Evolutionary conservation across 2,113 vertebrate species (phyloP), one percentile per base, ranked within the genome.

Genomic region (Sprattus sprattus): DNA sequence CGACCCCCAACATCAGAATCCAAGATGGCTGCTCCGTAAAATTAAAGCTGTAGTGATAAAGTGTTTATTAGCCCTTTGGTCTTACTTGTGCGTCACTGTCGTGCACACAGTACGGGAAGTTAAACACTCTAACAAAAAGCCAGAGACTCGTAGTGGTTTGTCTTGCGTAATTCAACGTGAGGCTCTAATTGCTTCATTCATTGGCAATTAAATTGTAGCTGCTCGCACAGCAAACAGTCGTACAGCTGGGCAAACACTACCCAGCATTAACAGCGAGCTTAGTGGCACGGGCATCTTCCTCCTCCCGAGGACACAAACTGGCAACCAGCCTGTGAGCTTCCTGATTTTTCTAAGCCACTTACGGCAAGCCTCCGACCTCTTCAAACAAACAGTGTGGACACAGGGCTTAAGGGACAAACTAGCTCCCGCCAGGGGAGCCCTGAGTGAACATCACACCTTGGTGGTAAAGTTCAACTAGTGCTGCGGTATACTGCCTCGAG

Each of bases 151-250:
- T 15, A 4, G 8, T 16, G 50, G 89, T 91, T 88, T 92, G 92
- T 90, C 89, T 89, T 87, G 89, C 57, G 85, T 93, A 92, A 92
- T 92, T 93, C 89, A 86, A 89, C 54, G 89, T 85, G 85, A 89
- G 64, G 86, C 81, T 88, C 89, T 93, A 94, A 95, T 94, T 90
- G 92, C 90, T 92, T 87, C 85, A 92, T 92, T 94, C 92, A 93
- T 93, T 93, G 93, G 92, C 82, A 84, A 92, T 92, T 92, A 91
- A 93, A 91, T 87, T 90, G 5, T 88, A 88, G 86, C 50, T 87
- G 67, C 90, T 87, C 54, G 64, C 83, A 82, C 85, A 45, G 89
- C 83, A 93, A 94, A 95, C 89, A 92, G 88, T 89, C 92, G 89
- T 91, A 92, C 92, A 93, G 92, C 92, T 93, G 92, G 89, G 88